A percentile compares a stretch with the other conserved stretches of the same genome.
phyloP scores from a whole-genome alignment of 2,113 vertebrate genomes.

The Cochlearius cochlearius region DNA sequence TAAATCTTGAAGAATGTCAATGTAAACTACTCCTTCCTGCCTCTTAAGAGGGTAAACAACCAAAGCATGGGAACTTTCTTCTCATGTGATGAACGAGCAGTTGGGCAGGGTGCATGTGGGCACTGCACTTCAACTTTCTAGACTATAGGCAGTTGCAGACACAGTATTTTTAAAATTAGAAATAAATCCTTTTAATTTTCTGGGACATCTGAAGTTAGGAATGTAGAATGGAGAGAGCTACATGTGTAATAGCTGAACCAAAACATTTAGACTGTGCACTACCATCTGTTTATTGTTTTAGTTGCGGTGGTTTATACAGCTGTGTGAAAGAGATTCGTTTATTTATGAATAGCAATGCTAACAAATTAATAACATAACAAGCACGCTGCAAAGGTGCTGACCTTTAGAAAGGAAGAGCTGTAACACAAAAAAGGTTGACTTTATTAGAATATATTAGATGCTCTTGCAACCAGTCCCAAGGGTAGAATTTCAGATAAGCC shows the following conservation, averaged over 20 bases:
- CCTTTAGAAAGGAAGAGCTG: neutral
- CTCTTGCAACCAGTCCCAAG: neutral
- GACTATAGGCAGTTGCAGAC: neutral
- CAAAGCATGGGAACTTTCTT: neutral
- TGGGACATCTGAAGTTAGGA: neutral
- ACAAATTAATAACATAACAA: slow-evolving; percentile 8
- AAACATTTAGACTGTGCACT: neutral
- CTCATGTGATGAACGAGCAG: neutral
- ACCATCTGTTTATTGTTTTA: neutral
- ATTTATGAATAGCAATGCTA: neutral
- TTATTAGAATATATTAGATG: neutral
- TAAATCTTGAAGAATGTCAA: neutral
- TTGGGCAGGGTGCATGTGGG: neutral
- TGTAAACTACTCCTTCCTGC: neutral
- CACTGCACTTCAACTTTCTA: neutral
- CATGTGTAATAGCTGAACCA: neutral
- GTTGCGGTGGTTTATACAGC: neutral
- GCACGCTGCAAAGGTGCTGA: neutral
- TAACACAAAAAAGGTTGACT: neutral
- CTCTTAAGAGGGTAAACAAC: neutral
- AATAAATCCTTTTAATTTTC: neutral
- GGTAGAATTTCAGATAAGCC: neutral
- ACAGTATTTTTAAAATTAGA: neutral
- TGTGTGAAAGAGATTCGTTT: neutral
- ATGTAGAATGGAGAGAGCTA: neutral